These are phyloP conservation scores for Cerceris rybyensis DNA, from an alignment of 2,888 invertebrate genomes.

Conservation along the genomic window DNA sequence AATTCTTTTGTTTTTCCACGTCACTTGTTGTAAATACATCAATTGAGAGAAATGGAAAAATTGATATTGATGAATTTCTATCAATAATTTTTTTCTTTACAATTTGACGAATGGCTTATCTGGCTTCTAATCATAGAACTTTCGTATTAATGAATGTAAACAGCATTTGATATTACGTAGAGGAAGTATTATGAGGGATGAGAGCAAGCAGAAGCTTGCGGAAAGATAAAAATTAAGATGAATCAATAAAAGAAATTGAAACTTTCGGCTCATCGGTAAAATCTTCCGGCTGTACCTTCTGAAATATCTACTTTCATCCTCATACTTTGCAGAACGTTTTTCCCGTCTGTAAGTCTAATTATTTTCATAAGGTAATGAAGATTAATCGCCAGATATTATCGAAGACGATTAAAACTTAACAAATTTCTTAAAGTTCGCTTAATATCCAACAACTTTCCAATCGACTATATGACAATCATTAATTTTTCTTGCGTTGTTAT, in stretches of 20 bases:
- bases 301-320: conserved; percentile 71
- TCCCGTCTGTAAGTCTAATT: conserved; percentile 68
- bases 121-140: too few species aligned
- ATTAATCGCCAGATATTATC: conserved; percentile 47
- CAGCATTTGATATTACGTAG: too few species aligned
- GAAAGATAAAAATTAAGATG: conserved; percentile 34
- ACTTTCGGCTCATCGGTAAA: conserved; percentile 64
- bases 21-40: too few species aligned
- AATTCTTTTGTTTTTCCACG: too few species aligned
- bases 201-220: neutral
- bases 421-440: conserved; percentile 14
- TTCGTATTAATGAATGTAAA: too few species aligned
- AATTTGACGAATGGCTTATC: too few species aligned
- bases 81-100: too few species aligned
- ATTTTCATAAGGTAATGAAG: conserved; percentile 66
- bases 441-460: conserved; percentile 9
- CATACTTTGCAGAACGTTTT: conserved; percentile 52
- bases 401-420: conserved; percentile 11
- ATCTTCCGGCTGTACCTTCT: conserved; percentile 39
- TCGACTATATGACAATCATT: neutral
- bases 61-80: too few species aligned
- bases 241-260: conserved; percentile 73
- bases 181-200: conserved; percentile 7
- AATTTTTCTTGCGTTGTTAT: too few species aligned
- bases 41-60: too few species aligned